A percentile compares a stretch with the other conserved stretches of the same genome.
Conservation (phyloP, 2,113 vertebrate genomes). For the Tyto alba region DNA sequence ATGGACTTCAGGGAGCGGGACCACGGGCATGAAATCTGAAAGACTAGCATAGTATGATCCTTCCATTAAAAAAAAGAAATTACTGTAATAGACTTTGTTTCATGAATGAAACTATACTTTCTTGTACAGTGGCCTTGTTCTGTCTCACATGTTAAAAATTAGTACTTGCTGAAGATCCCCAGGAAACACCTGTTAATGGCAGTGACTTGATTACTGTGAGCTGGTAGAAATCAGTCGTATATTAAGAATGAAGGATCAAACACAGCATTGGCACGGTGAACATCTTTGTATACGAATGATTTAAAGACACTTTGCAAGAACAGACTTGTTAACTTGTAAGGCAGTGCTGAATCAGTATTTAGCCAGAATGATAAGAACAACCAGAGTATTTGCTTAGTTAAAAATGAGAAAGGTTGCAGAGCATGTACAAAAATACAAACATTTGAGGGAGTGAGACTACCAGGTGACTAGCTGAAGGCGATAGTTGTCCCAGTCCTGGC, state of each 20-base stretch:
- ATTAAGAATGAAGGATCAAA: not conserved
- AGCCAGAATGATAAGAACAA: not conserved
- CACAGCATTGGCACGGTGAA: not conserved
- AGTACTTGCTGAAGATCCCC: not conserved
- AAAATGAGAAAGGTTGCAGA: not conserved
- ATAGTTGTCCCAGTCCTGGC: not conserved
- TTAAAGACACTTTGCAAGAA: not conserved
- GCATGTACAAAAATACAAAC: not conserved
- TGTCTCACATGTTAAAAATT: not conserved
- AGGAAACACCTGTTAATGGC: not conserved
- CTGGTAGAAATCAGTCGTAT: not conserved
- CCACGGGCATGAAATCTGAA: not conserved
- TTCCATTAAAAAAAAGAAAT: not conserved
- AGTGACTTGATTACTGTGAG: not conserved
- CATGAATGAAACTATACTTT: not conserved
- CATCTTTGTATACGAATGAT: not conserved
- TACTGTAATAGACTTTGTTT: not conserved
- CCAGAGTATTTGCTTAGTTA: not conserved
- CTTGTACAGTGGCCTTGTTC: not conserved
- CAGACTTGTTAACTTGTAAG: not conserved
- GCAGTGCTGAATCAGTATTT: not conserved
- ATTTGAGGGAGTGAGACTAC: not conserved
- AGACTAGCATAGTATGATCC: not conserved
- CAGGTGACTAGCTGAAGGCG: constrained; percentile 41
- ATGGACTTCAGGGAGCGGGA: not conserved